Conservation (phyloP, 2,113 vertebrate species). For the Pachypanchax playfairii region DNA sequence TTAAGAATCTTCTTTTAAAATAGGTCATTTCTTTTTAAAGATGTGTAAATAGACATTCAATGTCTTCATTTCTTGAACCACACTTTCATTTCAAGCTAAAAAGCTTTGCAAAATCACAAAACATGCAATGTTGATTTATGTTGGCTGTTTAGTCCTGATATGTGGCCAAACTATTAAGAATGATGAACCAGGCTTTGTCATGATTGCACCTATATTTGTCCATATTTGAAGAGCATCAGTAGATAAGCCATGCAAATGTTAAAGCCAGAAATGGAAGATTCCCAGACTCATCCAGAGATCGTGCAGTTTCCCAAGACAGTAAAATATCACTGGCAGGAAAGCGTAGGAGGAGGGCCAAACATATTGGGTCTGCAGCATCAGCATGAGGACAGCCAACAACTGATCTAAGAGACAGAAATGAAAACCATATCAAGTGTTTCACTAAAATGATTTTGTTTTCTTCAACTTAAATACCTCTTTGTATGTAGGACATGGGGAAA, state of each 20-base stretch:
- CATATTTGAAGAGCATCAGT: slow-evolving; percentile 9
- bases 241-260: slow-evolving; percentile 32
- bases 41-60: slow-evolving; percentile 16
- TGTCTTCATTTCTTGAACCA: slow-evolving; percentile 4
- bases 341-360: slow-evolving; percentile 31
- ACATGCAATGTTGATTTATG: neutral
- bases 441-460: neutral
- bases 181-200: neutral
- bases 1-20: neutral
- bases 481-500: neutral
- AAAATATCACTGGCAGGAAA: slow-evolving; percentile 57
- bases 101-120: neutral
- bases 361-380: slow-evolving; percentile 44
- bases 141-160: neutral
- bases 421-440: slow-evolving; percentile 9
- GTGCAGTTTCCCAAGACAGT: slow-evolving; percentile 45
- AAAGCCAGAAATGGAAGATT: slow-evolving; percentile 51
- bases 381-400: slow-evolving; percentile 27
- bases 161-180: neutral
- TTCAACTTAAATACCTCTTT: neutral
- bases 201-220: neutral
- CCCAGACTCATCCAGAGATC: slow-evolving; percentile 51
- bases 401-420: slow-evolving; percentile 27
- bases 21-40: neutral
- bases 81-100: slow-evolving; percentile 3